phyloP scores from a whole-genome alignment of 2,113 vertebrate species.

The Speoplatyrhinus poulsoni region DNA sequence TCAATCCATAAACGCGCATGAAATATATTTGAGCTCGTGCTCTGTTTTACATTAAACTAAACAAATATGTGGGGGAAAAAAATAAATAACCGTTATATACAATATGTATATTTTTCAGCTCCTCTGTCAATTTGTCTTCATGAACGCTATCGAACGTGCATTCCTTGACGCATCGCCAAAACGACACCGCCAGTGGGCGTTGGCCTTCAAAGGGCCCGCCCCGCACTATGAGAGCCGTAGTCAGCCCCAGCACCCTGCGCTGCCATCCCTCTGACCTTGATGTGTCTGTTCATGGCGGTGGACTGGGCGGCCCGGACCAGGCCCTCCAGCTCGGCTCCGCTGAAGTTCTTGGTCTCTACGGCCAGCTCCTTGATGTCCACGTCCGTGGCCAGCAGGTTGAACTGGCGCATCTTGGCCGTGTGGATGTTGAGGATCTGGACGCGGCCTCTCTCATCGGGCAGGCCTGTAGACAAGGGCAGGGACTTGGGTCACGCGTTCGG shows the following conservation, averaged over 20 bases:
- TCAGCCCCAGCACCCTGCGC: background rate
- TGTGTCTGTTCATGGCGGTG: slow-evolving; percentile 97
- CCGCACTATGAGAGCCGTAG: background rate
- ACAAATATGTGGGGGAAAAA: too few species aligned
- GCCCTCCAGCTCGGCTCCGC: slow-evolving; percentile 93
- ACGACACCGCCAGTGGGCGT: too few species aligned
- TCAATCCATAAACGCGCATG: too few species aligned
- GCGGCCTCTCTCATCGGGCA: slow-evolving; percentile 91
- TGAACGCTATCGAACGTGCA: too few species aligned
- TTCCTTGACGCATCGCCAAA: too few species aligned
- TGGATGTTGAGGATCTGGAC: slow-evolving; percentile 95
- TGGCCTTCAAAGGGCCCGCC: background rate
- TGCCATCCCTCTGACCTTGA: slow-evolving; percentile 82
- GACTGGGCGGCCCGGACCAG: slow-evolving; percentile 95
- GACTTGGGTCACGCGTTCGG: too few species aligned
- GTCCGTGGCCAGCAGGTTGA: slow-evolving; percentile 81
- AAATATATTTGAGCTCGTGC: too few species aligned
- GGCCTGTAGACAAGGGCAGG: slow-evolving; percentile 67
- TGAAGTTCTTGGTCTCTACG: slow-evolving; percentile 94
- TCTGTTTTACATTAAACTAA: too few species aligned
- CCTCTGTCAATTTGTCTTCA: too few species aligned
- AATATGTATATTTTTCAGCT: too few species aligned
- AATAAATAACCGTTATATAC: too few species aligned
- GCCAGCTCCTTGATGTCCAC: slow-evolving; percentile 89
- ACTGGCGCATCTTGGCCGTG: slow-evolving; percentile 88